These are phyloP conservation scores for Endotricha flammealis DNA, from an alignment of 2,888 invertebrate species.

Conservation along the genomic window DNA sequence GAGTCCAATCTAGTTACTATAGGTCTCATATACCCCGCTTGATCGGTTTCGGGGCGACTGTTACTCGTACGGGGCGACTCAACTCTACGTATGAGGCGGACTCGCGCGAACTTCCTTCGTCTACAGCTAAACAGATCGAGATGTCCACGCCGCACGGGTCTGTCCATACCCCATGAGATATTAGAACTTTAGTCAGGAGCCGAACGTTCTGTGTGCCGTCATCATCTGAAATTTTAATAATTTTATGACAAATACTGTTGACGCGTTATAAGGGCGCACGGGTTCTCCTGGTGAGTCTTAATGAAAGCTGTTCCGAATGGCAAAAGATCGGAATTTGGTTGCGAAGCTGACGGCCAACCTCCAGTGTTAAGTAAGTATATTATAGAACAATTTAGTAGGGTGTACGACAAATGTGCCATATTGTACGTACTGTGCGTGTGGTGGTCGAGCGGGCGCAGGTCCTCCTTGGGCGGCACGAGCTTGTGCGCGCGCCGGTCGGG, in stretches of 20 bases:
- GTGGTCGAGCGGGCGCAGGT: conserved; percentile 64
- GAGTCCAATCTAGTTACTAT: conserved; percentile 5
- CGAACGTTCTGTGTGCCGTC: conserved; percentile 80
- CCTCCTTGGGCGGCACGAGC: conserved; percentile 86
- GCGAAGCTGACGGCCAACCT: no score
- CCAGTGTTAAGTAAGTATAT: no score
- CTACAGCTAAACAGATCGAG: conserved; percentile 87
- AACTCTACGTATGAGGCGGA: conserved; percentile 81
- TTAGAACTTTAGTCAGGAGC: conserved; percentile 89
- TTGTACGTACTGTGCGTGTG: conserved; percentile 9
- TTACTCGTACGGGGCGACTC: conserved; percentile 91
- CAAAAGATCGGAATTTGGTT: no score
- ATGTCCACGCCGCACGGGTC: conserved; percentile 94
- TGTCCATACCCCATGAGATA: conserved; percentile 96
- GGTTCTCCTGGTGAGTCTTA: no score
- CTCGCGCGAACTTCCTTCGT: conserved; percentile 64
- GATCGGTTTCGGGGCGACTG: conserved; percentile 92
- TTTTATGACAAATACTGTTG: no score
- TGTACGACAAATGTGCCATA: neutral
- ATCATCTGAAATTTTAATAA: conserved; percentile 52
- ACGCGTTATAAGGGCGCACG: no score
- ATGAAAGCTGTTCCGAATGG: no score
- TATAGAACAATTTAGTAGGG: no score
- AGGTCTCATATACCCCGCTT: conserved; percentile 82
- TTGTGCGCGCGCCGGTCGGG: conserved; percentile 94